Conservation (phyloP, 2,797 vertebrate genomes). For the Silurus lanzhouensis region DNA sequence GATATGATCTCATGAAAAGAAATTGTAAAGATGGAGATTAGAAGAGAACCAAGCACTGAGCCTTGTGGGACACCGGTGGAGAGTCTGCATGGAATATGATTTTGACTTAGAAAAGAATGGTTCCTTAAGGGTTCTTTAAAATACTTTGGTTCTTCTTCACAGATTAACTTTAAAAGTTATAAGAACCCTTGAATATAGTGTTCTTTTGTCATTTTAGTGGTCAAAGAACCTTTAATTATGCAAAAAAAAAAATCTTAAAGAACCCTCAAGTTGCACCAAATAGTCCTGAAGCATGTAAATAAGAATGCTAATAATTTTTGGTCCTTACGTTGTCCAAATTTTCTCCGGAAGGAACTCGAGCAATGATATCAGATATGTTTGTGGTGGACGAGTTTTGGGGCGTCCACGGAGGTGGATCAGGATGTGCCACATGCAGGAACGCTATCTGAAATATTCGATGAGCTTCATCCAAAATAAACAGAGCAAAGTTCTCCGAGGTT, state of each 20-base stretch:
- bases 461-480: slow-evolving; percentile 64
- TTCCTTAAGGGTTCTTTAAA: not conserved
- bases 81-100: too few relatives aligned
- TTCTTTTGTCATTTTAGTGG: not conserved
- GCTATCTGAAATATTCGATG: slow-evolving; percentile 45
- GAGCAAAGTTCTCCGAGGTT: slow-evolving; percentile 46
- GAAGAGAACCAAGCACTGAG: too few relatives aligned
- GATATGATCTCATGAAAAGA: too few relatives aligned
- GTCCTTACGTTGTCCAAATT: not conserved
- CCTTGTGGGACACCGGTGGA: too few relatives aligned
- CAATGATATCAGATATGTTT: slow-evolving; percentile 15
- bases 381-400: slow-evolving; percentile 6
- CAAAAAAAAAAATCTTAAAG: not conserved
- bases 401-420: not conserved
- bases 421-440: slow-evolving; percentile 12
- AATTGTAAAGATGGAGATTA: too few relatives aligned
- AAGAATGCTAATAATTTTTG: not conserved
- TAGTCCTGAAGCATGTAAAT: too few relatives aligned
- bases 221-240: not conserved
- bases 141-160: not conserved
- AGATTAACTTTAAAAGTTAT: not conserved
- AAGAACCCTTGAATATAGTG: not conserved
- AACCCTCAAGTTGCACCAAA: not conserved
- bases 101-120: not conserved
- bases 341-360: slow-evolving; percentile 2